phyloP scores from a whole-genome alignment of 2,797 vertebrate genomes.

The Esox masquinongy region DNA sequence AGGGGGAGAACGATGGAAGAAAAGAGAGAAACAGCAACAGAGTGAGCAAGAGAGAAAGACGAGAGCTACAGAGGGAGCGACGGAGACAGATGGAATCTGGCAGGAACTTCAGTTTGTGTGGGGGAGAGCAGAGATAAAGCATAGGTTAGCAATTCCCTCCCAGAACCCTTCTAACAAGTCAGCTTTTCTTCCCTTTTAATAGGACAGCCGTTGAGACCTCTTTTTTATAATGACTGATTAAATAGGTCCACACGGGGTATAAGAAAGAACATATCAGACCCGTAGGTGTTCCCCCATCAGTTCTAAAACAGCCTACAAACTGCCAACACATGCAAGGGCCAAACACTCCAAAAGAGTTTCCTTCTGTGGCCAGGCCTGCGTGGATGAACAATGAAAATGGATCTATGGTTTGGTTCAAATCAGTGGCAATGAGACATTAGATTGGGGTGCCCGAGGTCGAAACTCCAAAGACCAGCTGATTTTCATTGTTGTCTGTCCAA shows the following conservation, averaged over 20 bases:
- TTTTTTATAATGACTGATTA: conserved; percentile 56
- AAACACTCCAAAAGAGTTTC: not conserved
- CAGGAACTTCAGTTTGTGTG: conserved; percentile 28
- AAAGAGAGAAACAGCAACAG: not conserved
- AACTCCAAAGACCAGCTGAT: not conserved
- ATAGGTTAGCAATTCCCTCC: conserved; percentile 39
- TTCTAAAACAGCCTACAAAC: conserved; percentile 8
- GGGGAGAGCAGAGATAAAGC: conserved; percentile 30
- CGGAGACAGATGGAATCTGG: not conserved
- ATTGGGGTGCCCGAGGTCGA: not conserved
- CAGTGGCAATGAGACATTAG: not conserved
- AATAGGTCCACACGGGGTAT: conserved; percentile 52
- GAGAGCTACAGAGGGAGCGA: not conserved
- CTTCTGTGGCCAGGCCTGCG: not conserved
- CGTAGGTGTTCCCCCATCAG: conserved; percentile 15
- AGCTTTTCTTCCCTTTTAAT: conserved; percentile 29
- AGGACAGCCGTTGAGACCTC: conserved; percentile 51
- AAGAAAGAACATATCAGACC: conserved; percentile 39
- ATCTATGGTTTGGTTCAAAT: not conserved
- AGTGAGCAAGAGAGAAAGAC: conserved; percentile 2
- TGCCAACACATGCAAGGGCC: conserved; percentile 18
- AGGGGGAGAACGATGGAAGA: too few relatives aligned
- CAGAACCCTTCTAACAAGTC: conserved; percentile 42
- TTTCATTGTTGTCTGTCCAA: not conserved
- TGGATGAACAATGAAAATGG: not conserved